Base-by-base conservation (phyloP, 2,888 invertebrate genomes). In the Acrocera orbiculus region DNA sequence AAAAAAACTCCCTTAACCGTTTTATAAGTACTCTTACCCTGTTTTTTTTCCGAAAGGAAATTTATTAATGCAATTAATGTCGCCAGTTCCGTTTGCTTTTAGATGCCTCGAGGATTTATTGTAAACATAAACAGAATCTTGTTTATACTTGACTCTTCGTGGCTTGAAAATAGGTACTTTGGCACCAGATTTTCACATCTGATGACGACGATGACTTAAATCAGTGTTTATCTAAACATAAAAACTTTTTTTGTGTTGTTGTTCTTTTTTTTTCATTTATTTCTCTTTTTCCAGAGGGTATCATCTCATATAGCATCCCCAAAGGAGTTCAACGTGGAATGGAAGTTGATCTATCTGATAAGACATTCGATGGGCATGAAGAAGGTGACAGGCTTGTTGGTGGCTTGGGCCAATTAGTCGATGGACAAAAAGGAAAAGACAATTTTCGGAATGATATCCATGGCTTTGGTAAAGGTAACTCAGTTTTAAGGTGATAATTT, bases 351-450 rank as follows among this genome's bases (percentile, higher is more conserved):
- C 66, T 83, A 35, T 70, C 73, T 37, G 85, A 86, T 63, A 67
- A 70, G 44, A 78, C 73, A 16, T 85, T 82, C 62, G 85, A 86
- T 55, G 81, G 81, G 27, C 59, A 62, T 37, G 71, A 73, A 46
- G 70, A 72, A 48, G 64, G 62, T 37, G 70, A 69, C 45, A 65
- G 67, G 43, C 66, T 73, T 44, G 67, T 67, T 40, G 72, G 73
- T 32, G 85, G 85, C 11, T 60, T 85, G 35, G 85, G 86, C 34
- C 81, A 82, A 58, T 64, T 86, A 47, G 70, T 73, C 31, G 81
- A 83, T 55, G 80, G 80, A 13, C 70, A 74, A 46, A 70, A 69
- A 50, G 82, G 81, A 39, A 67, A 69, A 43, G 76, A 76, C 52
- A 78, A 81, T 62, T 81, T 79, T 61, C 65, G 71, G 44, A 63